A percentile compares a stretch with the other conserved stretches of the same genome.
Evolutionary conservation across 2,888 invertebrate genomes (phyloP).

Genomic region (Leptopilina syphax): DNA sequence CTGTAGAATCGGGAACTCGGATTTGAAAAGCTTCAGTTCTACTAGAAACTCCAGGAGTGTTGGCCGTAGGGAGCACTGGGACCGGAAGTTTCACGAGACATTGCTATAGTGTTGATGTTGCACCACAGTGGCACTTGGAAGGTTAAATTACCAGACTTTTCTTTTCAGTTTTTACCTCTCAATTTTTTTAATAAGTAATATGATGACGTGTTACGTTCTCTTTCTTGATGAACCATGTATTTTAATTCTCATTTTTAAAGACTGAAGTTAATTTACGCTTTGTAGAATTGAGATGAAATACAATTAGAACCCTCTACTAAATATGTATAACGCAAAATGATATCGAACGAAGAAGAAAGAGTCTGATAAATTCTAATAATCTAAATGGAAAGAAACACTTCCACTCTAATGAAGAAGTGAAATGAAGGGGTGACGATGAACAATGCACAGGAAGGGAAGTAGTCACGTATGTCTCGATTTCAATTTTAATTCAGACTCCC

Average conservation of each 20-base stretch:
- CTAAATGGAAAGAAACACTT: slow-evolving; percentile 3
- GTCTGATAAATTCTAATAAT: neutral
- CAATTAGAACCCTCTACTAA: neutral
- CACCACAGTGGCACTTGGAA: slow-evolving; percentile 16
- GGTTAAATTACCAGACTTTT: slow-evolving; percentile 25
- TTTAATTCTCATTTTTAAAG: no score
- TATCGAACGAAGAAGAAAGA: neutral
- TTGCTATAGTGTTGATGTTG: slow-evolving; percentile 30
- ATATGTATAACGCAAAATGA: neutral
- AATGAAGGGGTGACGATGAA: slow-evolving; percentile 35
- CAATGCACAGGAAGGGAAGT: slow-evolving; percentile 9
- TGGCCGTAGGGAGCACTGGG: slow-evolving; percentile 41
- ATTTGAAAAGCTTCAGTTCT: slow-evolving; percentile 43
- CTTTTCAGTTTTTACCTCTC: neutral
- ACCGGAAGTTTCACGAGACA: slow-evolving; percentile 41
- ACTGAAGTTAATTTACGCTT: no score
- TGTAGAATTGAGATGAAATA: no score
- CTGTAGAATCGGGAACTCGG: slow-evolving; percentile 38
- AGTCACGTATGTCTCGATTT: slow-evolving; percentile 43
- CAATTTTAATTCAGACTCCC: slow-evolving; percentile 37
- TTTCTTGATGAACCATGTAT: no score
- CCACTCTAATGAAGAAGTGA: slow-evolving; percentile 32
- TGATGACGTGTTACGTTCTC: no score
- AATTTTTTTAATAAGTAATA: slow-evolving; percentile 10
- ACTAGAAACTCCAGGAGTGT: slow-evolving; percentile 34